Percentiles rank a stretch among this genome's conserved stretches.
These are phyloP conservation scores for Liparis tanakae DNA, from an alignment of 2,797 vertebrate species.

Conservation along the genomic window DNA sequence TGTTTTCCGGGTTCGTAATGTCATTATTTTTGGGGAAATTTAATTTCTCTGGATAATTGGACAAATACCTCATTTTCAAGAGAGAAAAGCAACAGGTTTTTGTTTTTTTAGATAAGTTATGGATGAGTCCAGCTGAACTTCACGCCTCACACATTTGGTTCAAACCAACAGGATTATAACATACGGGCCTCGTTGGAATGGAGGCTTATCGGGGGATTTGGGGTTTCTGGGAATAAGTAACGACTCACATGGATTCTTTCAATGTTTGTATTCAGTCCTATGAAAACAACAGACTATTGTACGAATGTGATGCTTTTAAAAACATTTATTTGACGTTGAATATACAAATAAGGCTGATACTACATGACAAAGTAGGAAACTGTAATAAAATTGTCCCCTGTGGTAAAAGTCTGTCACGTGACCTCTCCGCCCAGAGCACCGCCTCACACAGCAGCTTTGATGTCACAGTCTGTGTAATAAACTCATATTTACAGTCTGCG, in stretches of 20 bases:
- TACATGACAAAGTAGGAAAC: not conserved
- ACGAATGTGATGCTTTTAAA: not conserved
- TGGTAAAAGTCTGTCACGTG: not conserved
- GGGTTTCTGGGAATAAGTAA: not conserved
- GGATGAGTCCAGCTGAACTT: not conserved
- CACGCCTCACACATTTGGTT: not conserved
- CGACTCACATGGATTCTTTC: not conserved
- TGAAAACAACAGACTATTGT: not conserved
- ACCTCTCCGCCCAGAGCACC: not conserved
- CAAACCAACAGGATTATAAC: not conserved
- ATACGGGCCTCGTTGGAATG: not conserved
- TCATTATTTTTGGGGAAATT: conserved; percentile 18
- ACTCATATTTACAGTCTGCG: not conserved
- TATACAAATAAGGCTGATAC: not conserved
- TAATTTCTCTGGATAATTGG: not conserved
- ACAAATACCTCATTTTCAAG: not conserved
- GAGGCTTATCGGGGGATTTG: not conserved
- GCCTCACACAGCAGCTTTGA: not conserved
- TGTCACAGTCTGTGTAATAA: not conserved
- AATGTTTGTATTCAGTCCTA: not conserved
- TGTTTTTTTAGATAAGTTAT: not conserved
- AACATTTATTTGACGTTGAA: not conserved
- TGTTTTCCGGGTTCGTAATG: not conserved
- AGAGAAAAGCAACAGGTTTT: not conserved
- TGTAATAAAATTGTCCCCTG: not conserved